These are phyloP conservation scores for Aegotheles bennettii DNA, from an alignment of 2,113 vertebrate genomes.

Conservation along the genomic window DNA sequence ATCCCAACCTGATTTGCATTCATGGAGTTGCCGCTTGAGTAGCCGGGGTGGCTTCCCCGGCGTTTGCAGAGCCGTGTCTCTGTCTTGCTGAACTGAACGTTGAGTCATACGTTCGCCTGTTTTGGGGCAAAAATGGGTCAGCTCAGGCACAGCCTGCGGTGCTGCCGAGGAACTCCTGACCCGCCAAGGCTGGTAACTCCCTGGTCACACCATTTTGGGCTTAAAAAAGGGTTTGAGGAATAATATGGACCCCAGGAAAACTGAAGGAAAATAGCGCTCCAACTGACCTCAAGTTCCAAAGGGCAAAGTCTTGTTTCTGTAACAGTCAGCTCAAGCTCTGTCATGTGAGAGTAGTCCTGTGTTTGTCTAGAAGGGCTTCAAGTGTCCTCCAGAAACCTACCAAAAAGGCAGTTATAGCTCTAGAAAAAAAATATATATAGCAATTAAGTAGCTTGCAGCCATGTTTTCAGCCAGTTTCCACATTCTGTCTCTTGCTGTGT, in stretches of 20 bases:
- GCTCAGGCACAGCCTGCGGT: not conserved
- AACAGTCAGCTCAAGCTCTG: not conserved
- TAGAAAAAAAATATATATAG: not conserved
- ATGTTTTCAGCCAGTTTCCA: not conserved
- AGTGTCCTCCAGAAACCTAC: not conserved
- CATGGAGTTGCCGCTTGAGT: slow-evolving; percentile 1
- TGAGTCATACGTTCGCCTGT: fast-evolving
- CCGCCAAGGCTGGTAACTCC: no score
- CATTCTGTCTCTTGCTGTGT: fast-evolving
- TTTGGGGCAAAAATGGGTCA: not conserved
- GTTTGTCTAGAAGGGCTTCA: not conserved
- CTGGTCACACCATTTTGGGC: fast-evolving
- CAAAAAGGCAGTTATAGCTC: not conserved
- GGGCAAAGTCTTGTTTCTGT: not conserved
- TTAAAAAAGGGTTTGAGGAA: not conserved
- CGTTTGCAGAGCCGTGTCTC: fast-evolving
- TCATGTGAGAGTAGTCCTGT: no score
- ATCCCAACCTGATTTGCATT: slow-evolving; percentile 38
- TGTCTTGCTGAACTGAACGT: not conserved
- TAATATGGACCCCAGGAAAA: not conserved
- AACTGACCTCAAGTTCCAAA: not conserved
- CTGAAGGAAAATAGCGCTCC: not conserved
- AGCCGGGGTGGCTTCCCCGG: not conserved
- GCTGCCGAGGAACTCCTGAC: not conserved
- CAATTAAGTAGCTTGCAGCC: not conserved